These are phyloP conservation scores for Dendrocincla tyrannina DNA, from an alignment of 2,797 vertebrate species.

Conservation along the genomic window DNA sequence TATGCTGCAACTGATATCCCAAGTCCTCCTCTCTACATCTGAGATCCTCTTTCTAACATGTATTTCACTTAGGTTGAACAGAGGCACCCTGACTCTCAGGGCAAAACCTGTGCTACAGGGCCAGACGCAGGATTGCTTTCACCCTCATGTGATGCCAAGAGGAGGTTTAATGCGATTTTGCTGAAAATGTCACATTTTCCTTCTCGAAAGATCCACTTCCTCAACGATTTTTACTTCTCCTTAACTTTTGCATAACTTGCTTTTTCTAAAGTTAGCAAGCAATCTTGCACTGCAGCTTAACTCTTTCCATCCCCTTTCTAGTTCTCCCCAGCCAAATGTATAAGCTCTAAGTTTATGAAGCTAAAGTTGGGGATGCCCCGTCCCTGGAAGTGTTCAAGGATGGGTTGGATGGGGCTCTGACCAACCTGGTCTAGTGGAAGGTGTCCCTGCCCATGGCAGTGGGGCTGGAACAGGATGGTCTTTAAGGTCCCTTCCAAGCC, in stretches of 20 bases:
- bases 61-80: background rate
- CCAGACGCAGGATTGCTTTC: rapidly evolving
- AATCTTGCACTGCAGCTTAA: background rate
- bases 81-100: background rate
- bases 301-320: background rate
- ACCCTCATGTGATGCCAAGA: rapidly evolving
- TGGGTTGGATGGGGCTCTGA: background rate
- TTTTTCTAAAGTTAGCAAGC: background rate
- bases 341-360: background rate
- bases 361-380: rapidly evolving
- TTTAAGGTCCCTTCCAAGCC: background rate
- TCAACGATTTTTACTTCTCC: slow-evolving; percentile 5
- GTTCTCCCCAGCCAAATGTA: background rate
- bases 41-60: background rate
- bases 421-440: background rate
- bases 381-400: background rate
- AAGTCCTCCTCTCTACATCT: background rate
- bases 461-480: background rate
- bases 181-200: background rate
- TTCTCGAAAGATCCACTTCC: background rate
- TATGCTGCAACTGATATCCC: background rate
- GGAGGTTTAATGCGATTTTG: background rate
- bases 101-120: background rate
- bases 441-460: background rate
- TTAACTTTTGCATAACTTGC: background rate